A percentile compares a stretch with the other conserved stretches of the same genome.
Conservation (phyloP, 2,113 vertebrate species). For the Tringa solitaria region DNA sequence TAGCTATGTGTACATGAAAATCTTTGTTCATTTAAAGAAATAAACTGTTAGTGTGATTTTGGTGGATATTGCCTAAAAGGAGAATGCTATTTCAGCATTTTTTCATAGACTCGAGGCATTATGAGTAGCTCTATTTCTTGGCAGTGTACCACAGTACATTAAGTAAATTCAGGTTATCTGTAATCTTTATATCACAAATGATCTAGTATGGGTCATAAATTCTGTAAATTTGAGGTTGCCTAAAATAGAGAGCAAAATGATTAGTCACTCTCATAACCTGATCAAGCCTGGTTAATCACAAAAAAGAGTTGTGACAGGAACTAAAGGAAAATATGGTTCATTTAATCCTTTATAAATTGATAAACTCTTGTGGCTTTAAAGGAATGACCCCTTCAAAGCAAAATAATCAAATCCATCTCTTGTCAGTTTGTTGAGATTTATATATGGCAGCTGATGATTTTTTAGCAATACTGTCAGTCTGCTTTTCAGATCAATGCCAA, state of each 20-base stretch:
- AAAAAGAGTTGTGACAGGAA: not conserved
- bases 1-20: not conserved
- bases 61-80: not conserved
- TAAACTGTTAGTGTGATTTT: not conserved
- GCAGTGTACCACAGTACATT: not conserved
- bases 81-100: not conserved
- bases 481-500: constrained; percentile 59
- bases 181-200: not conserved
- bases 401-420: constrained; percentile 58
- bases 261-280: constrained; percentile 19
- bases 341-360: constrained; percentile 54
- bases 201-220: not conserved
- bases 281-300: constrained; percentile 10
- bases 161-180: not conserved
- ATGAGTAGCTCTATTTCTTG: not conserved
- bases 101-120: not conserved
- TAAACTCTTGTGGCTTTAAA: constrained; percentile 7
- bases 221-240: constrained; percentile 2
- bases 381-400: constrained; percentile 40
- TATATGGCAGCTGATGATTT: constrained; percentile 39
- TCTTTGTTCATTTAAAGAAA: not conserved
- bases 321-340: constrained; percentile 11
- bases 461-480: constrained; percentile 47
- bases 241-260: not conserved
- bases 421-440: constrained; percentile 54